phyloP scores from a whole-genome alignment of 1,140 invertebrate genomes.

The Sycophaga agraensis region DNA sequence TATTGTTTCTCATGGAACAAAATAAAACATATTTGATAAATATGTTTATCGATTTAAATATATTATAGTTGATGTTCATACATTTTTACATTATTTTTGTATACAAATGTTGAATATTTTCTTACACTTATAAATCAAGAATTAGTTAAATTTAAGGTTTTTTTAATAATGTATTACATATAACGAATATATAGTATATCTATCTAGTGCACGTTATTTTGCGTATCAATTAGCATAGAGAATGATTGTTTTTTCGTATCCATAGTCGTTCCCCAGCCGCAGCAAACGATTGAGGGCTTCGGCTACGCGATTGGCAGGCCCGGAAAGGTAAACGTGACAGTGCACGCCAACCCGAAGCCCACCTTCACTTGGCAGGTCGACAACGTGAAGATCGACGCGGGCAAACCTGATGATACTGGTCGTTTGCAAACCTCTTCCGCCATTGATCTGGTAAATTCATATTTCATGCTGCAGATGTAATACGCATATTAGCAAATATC shows the following conservation, averaged over 20 bases:
- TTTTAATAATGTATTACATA: too few species aligned
- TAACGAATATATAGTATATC: too few species aligned
- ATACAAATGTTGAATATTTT: too few species aligned
- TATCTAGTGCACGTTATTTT: too few species aligned
- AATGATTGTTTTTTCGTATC: background rate
- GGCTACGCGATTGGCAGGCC: slow-evolving; percentile 69
- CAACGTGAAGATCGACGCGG: slow-evolving; percentile 60
- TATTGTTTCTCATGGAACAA: too few species aligned
- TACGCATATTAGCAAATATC: background rate
- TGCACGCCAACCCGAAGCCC: slow-evolving; percentile 70
- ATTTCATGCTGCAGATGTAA: background rate
- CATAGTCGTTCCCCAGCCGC: slow-evolving; percentile 65
- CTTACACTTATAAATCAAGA: too few species aligned
- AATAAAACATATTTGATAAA: too few species aligned
- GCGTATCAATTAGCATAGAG: too few species aligned
- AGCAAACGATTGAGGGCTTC: slow-evolving; percentile 63
- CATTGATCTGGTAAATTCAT: slow-evolving; percentile 56
- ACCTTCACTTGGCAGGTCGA: slow-evolving; percentile 67
- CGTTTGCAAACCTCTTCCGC: slow-evolving; percentile 58
- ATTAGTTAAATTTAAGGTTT: too few species aligned
- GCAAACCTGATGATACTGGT: slow-evolving; percentile 53
- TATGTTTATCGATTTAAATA: too few species aligned
- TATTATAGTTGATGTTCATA: too few species aligned
- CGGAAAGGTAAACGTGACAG: slow-evolving; percentile 68
- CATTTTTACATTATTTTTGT: too few species aligned